phyloP scores from a whole-genome alignment of 1,140 invertebrate genomes.

The Macrocentrus cingulum region DNA sequence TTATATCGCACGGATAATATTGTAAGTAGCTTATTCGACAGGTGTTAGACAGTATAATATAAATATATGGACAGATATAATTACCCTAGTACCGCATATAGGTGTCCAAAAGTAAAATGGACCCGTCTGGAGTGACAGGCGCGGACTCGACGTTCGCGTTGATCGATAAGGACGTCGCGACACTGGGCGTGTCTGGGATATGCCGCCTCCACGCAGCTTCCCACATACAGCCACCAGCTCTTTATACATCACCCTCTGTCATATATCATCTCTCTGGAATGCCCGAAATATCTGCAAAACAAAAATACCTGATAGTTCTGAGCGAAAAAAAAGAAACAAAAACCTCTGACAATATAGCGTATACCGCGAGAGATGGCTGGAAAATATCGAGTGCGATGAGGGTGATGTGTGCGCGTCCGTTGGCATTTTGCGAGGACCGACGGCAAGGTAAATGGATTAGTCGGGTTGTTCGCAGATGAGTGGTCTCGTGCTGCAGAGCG shows the following conservation, averaged over 20 bases:
- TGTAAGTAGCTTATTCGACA: no score
- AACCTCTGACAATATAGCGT: no score
- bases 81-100: not conserved
- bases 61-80: no score
- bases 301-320: no score
- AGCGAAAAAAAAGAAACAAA: no score
- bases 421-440: conserved; percentile 11
- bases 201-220: conserved; percentile 38
- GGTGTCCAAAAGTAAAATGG: conserved; percentile 46
- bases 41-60: no score
- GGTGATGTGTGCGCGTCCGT: no score
- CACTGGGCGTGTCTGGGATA: conserved; percentile 49
- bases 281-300: no score
- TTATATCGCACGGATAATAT: no score
- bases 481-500: conserved; percentile 43
- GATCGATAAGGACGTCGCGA: conserved; percentile 54
- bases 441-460: conserved; percentile 42
- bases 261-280: not conserved
- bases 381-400: no score
- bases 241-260: no score
- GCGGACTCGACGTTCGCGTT: conserved; percentile 35
- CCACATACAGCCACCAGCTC: conserved; percentile 2
- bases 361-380: no score
- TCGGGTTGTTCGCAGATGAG: conserved; percentile 46
- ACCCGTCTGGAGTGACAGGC: conserved; percentile 28